Conservation (phyloP, 2,797 vertebrate species). For the Myotis pilosus region DNA sequence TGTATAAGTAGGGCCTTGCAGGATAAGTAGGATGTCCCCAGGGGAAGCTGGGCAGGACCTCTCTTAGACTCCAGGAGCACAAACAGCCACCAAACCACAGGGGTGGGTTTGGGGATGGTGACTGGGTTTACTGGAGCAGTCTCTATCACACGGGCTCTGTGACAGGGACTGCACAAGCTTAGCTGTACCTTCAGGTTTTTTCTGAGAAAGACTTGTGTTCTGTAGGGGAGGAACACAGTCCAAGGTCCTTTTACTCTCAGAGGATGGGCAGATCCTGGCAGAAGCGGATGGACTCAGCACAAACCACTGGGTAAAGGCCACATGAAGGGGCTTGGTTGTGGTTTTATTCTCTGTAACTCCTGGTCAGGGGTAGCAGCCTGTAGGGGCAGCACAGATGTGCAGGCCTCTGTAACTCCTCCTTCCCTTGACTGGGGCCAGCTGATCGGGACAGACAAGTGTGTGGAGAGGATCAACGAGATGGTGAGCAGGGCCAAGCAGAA, state of each 20-base stretch:
- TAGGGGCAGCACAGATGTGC: not conserved
- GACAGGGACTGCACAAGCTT: not conserved
- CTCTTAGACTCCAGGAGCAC: not conserved
- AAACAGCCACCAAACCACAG: not conserved
- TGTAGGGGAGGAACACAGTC: slow-evolving; percentile 92
- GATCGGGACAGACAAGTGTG: slow-evolving; percentile 90
- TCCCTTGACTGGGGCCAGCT: slow-evolving; percentile 82
- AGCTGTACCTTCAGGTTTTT: not conserved
- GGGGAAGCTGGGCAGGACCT: not conserved
- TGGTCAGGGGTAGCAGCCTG: not conserved
- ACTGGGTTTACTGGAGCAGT: not conserved
- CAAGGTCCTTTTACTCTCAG: slow-evolving; percentile 88
- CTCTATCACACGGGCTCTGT: not conserved
- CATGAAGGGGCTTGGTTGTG: not conserved
- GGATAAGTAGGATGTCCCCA: not conserved
- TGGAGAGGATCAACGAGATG: slow-evolving; percentile 91
- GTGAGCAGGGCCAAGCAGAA: slow-evolving; percentile 89
- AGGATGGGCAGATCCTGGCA: slow-evolving; percentile 88
- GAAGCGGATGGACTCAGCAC: slow-evolving; percentile 90
- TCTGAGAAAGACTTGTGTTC: slow-evolving; percentile 46
- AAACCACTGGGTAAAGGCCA: slow-evolving; percentile 93
- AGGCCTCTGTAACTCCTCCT: slow-evolving; percentile 24
- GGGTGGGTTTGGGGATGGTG: not conserved
- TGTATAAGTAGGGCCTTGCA: not conserved
- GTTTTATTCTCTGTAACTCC: not conserved